A percentile compares a stretch with the other conserved stretches of the same genome.
Evolutionary conservation across 2,888 invertebrate genomes (phyloP).

Genomic region (Drosophila parthenogenetica): DNA sequence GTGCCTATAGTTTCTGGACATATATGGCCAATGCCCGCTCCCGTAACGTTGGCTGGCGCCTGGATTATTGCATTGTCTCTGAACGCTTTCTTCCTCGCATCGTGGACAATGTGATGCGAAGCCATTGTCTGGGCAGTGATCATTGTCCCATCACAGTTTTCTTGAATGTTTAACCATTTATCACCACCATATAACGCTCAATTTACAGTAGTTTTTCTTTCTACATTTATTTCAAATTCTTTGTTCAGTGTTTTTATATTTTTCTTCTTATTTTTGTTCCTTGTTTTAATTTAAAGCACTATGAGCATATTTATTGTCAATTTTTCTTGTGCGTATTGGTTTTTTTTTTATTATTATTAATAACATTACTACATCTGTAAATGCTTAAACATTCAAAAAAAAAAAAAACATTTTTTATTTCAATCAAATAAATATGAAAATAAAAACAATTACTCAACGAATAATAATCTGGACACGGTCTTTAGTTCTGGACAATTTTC

Average conservation of each 20-base stretch:
- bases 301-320: neutral
- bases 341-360: constrained; percentile 13
- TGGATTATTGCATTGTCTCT: constrained; percentile 98
- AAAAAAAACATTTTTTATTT: constrained; percentile 33
- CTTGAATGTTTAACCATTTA: constrained; percentile 85
- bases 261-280: neutral
- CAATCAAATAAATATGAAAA: constrained; percentile 36
- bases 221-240: neutral
- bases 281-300: constrained; percentile 7
- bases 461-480: constrained; percentile 15
- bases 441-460: constrained; percentile 13
- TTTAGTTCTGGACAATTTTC: constrained; percentile 53
- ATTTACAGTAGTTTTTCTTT: neutral
- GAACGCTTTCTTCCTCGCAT: constrained; percentile 90
- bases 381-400: constrained; percentile 23
- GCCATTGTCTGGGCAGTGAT: constrained; percentile 95
- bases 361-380: constrained; percentile 6
- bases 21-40: constrained; percentile 94
- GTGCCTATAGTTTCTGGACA: constrained; percentile 97
- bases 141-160: constrained; percentile 97
- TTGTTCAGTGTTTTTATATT: constrained; percentile 1
- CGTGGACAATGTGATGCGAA: constrained; percentile 94
- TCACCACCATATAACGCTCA: constrained; percentile 1
- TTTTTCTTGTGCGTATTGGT: neutral
- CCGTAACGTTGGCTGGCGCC: constrained; percentile 98